These are phyloP conservation scores for Brachionichthys hirsutus DNA, from an alignment of 2,113 vertebrate genomes.

Conservation along the genomic window DNA sequence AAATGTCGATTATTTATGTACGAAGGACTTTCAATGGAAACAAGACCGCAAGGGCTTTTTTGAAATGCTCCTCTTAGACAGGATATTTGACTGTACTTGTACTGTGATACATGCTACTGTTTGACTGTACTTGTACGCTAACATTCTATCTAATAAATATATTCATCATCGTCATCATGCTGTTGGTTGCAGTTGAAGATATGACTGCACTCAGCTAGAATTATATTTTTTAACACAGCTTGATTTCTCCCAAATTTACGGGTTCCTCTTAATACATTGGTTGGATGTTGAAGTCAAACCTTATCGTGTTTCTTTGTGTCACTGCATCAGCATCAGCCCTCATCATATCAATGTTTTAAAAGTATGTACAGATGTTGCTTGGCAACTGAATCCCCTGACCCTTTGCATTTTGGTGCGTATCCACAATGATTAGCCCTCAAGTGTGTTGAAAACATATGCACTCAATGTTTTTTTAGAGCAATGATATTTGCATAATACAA, in stretches of 20 bases:
- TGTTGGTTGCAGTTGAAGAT: neutral
- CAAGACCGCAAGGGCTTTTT: too few species aligned
- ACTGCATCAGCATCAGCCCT: too few species aligned
- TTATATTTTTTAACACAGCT: neutral
- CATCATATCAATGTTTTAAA: too few species aligned
- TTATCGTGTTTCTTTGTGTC: too few species aligned
- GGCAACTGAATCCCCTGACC: constrained; percentile 51
- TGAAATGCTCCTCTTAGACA: too few species aligned
- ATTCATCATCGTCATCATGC: too few species aligned
- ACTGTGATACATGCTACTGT: too few species aligned
- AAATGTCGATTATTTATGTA: too few species aligned
- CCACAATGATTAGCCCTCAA: constrained; percentile 56
- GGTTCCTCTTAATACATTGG: constrained; percentile 1
- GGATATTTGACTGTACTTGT: too few species aligned
- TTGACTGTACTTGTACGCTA: too few species aligned
- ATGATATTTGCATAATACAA: constrained; percentile 30
- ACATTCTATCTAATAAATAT: too few species aligned
- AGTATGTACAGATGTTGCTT: constrained; percentile 41
- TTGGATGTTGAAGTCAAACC: neutral
- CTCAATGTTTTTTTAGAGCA: constrained; percentile 23
- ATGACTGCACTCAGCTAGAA: neutral
- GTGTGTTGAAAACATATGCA: constrained; percentile 46
- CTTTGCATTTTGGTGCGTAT: constrained; percentile 32
- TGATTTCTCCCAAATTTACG: neutral
- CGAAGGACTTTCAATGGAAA: too few species aligned